phyloP scores from a whole-genome alignment of 2,888 invertebrate genomes.

The Calameuta pallipes region DNA sequence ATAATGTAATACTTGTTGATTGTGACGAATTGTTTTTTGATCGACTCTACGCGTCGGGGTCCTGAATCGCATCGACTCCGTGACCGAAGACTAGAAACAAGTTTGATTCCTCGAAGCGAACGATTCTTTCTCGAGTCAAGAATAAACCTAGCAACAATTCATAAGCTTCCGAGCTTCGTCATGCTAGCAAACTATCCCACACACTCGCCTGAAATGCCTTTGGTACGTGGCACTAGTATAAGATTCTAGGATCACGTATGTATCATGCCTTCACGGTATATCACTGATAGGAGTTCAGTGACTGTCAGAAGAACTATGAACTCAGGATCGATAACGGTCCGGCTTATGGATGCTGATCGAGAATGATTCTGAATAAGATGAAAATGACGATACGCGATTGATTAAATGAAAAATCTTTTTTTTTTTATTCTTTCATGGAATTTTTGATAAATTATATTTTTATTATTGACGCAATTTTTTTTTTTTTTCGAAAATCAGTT shows the following conservation, averaged over 20 bases:
- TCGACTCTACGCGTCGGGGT: not conserved
- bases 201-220: conserved; percentile 8
- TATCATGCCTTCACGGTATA: conserved; percentile 33
- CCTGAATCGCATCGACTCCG: not conserved
- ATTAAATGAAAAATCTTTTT: not conserved
- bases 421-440: too few relatives aligned
- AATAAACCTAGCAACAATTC: conserved; percentile 54
- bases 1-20: not conserved
- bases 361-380: not conserved
- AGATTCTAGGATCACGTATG: not conserved
- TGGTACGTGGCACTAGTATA: not conserved
- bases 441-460: not conserved
- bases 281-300: conserved; percentile 35
- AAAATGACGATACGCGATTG: not conserved
- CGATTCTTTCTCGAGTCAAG: conserved; percentile 37
- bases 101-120: not conserved
- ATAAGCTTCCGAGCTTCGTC: conserved; percentile 52
- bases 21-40: not conserved
- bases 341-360: not conserved
- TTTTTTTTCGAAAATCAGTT: not conserved
- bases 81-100: not conserved
- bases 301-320: conserved; percentile 37
- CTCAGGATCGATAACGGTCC: conserved; percentile 9
- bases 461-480: not conserved
- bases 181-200: conserved; percentile 56